Evolutionary conservation across 2,113 vertebrate genomes (phyloP).

Genomic region (Pterocles orientalis): DNA sequence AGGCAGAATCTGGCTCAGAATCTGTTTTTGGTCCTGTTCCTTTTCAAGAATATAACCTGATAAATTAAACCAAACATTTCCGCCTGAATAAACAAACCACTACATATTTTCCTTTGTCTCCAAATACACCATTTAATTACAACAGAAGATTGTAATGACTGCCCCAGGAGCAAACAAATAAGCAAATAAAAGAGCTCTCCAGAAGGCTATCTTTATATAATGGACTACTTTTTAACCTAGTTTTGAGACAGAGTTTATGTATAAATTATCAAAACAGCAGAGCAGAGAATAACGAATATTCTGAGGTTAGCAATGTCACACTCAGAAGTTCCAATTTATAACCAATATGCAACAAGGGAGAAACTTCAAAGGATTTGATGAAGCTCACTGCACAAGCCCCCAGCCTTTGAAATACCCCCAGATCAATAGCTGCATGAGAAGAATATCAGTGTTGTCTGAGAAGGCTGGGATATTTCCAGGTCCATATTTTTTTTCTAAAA

Average conservation of each 20-base stretch:
- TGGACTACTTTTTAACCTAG: not conserved
- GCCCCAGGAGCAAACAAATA: not conserved
- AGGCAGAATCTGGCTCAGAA: not conserved
- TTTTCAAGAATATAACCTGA: constrained; percentile 10
- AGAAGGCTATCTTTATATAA: not conserved
- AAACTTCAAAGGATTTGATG: not conserved
- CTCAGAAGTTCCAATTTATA: not conserved
- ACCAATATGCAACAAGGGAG: not conserved
- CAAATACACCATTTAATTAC: not conserved
- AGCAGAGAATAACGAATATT: not conserved
- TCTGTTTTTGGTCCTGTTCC: not conserved
- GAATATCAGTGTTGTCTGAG: not conserved
- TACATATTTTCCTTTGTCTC: not conserved
- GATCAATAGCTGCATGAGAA: not conserved
- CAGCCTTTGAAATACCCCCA: not conserved
- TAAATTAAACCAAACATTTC: constrained; percentile 24
- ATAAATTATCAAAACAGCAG: not conserved
- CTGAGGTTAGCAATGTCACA: not conserved
- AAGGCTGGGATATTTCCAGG: not conserved
- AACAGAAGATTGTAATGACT: not conserved
- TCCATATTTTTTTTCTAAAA: not conserved
- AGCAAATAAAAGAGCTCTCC: not conserved
- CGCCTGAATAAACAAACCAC: constrained; percentile 6
- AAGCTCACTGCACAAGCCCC: not conserved
- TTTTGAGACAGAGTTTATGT: not conserved